Evolutionary conservation across 2,797 vertebrate genomes (phyloP).

Genomic region (Pipistrellus pygmaeus): DNA sequence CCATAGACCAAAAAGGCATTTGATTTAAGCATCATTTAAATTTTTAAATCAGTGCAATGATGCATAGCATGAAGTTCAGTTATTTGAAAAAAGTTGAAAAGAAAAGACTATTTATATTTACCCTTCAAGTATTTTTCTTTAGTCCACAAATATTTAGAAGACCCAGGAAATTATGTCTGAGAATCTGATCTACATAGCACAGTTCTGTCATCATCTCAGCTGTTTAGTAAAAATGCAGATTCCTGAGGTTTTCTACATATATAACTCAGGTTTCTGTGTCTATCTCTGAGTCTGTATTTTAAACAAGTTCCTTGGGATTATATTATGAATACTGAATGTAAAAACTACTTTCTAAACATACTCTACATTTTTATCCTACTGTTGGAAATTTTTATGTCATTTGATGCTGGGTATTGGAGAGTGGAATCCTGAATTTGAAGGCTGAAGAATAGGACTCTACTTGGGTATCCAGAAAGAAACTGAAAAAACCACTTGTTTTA

Average conservation of each 20-base stretch:
- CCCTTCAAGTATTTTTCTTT: background rate
- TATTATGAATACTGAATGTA: background rate
- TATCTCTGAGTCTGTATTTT: background rate
- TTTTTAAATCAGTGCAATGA: constrained; percentile 50
- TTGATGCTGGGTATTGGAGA: background rate
- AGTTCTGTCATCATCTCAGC: background rate
- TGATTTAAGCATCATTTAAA: constrained; percentile 34
- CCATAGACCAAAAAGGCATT: constrained; percentile 14
- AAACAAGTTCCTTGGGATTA: background rate
- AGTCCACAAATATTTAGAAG: background rate
- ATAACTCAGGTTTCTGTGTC: background rate
- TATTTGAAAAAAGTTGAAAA: background rate
- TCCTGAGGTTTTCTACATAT: background rate
- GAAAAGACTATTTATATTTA: background rate
- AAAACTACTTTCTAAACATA: background rate
- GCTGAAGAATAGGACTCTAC: background rate
- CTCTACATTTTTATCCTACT: background rate
- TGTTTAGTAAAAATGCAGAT: background rate
- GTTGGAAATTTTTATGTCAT: background rate
- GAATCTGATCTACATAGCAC: background rate
- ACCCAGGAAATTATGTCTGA: background rate
- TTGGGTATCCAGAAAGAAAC: background rate
- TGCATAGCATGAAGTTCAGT: constrained; percentile 18
- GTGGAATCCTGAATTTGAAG: background rate
- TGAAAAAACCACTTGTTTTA: background rate